Evolutionary conservation across 2,888 invertebrate genomes (phyloP).

Genomic region (Lycocerus yunnanus): DNA sequence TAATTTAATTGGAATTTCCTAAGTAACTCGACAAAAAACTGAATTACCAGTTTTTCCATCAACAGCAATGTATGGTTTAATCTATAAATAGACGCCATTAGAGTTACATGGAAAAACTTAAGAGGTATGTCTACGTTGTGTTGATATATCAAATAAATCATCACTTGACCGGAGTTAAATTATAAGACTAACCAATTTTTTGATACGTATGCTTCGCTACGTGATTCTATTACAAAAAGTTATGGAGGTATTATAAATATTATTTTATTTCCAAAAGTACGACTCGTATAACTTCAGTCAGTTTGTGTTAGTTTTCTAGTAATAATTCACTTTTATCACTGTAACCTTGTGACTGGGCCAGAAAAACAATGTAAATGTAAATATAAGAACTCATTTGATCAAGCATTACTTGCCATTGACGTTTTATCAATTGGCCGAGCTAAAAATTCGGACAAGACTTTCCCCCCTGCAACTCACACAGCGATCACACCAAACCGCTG

Average conservation of each 20-base stretch:
- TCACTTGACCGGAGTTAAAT: slow-evolving; percentile 16
- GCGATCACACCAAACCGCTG: too few species aligned
- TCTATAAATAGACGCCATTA: background rate
- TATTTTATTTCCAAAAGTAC: slow-evolving; percentile 17
- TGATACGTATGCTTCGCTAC: slow-evolving; percentile 16
- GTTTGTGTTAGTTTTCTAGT: background rate
- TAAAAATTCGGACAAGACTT: too few species aligned
- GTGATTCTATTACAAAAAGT: slow-evolving; percentile 19
- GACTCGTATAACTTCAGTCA: background rate
- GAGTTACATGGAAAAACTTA: background rate
- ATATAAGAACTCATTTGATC: too few species aligned
- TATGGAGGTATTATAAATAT: slow-evolving; percentile 18
- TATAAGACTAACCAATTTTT: slow-evolving; percentile 15
- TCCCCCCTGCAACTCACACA: too few species aligned
- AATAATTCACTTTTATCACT: background rate
- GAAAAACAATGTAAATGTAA: background rate
- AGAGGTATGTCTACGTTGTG: background rate
- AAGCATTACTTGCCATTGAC: too few species aligned
- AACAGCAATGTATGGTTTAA: background rate
- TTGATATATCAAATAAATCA: slow-evolving; percentile 9
- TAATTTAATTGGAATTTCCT: background rate
- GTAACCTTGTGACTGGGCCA: background rate
- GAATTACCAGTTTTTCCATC: background rate
- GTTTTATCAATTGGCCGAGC: too few species aligned
- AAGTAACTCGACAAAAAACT: background rate